Base-by-base conservation (phyloP, 2,888 invertebrate species). In the Volucella zonaria region DNA sequence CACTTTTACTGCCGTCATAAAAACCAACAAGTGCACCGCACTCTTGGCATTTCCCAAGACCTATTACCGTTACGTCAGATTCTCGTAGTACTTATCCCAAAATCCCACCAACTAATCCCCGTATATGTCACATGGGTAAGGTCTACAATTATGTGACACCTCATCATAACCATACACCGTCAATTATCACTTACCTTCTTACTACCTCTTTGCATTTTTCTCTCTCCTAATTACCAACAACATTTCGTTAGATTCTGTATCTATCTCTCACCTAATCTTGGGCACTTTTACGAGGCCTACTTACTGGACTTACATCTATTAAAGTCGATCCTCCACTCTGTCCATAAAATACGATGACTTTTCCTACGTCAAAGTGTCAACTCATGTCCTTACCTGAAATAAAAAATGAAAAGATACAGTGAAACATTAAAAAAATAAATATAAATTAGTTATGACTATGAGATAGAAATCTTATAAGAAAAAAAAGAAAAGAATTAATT, bases 311-410 rank as follows among this genome's bases (percentile, higher is more conserved):
- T 61, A 59, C 64, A 61, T 12, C 61, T 78, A 82, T 82, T 61
- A 73, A 77, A 64, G 82, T 64, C 78, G 52, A n/a, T 70, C 61
- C 71, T 54, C 38, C 15, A 54, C 52, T 67, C 43, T 61, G 47
- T 45, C 75, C 49, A 66, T 70, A 54, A 75, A 78, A 68, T 45
- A 59, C 49, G 54, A 43, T 49, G 62, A 51, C 23, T 45, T 54
- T 23, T 43, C 10, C 15, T 12, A n/a, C n/a, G 43, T 8, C 47
- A 40, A 23, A 43, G 11, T 12, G 49, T 14, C 45, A 49, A 23
- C n/a, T 18, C 45, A 78, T 67, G 75, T 83, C 80, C 83, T 80
- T 83, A 83, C 83, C 83, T 83, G 80, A 80, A 83, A 83, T 71
- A 18, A 61, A 23, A 15, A 47, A 49, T 10, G 56, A 66, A 18